These are phyloP conservation scores for Spongilla lacustris DNA, from an alignment of 37 sponge, comb jelly and placozoan genomes.

Conservation along the genomic window DNA sequence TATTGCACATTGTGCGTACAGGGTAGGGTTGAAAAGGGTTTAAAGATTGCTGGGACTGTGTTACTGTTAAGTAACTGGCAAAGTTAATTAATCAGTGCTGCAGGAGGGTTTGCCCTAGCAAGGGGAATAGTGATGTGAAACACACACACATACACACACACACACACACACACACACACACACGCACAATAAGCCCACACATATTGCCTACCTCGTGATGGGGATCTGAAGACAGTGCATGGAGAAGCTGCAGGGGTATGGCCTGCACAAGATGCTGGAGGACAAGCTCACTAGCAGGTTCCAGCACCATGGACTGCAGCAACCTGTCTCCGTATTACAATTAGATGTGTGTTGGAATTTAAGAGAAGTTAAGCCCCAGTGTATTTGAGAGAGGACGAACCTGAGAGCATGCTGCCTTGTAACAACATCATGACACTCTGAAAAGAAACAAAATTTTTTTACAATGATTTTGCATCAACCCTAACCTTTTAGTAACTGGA, in stretches of 20 bases:
- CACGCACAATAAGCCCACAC: not conserved
- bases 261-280: slow-evolving; percentile 63
- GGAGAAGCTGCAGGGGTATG: slow-evolving; percentile 37
- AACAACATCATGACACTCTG: not conserved
- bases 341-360: not conserved
- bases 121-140: no score
- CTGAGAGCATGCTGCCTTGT: slow-evolving; percentile 14
- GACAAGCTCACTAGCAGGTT: slow-evolving; percentile 56
- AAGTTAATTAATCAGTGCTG: no score
- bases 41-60: no score
- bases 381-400: not conserved
- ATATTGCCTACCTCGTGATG: slow-evolving; percentile 31
- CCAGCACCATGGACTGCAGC: slow-evolving; percentile 76
- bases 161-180: not conserved
- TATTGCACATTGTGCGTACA: no score
- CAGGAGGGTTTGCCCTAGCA: no score
- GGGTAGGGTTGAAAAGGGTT: no score
- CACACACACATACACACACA: not conserved
- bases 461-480: not conserved
- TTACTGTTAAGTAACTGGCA: no score
- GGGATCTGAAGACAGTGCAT: slow-evolving; percentile 31
- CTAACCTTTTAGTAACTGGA: slow-evolving; percentile 71
- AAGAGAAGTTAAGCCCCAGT: not conserved
- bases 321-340: slow-evolving; percentile 15
- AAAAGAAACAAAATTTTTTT: not conserved